A percentile compares a stretch with the other conserved stretches of the same genome.
These are phyloP conservation scores for Chrysolina americana DNA, from an alignment of 2,888 invertebrate species.

Conservation along the genomic window DNA sequence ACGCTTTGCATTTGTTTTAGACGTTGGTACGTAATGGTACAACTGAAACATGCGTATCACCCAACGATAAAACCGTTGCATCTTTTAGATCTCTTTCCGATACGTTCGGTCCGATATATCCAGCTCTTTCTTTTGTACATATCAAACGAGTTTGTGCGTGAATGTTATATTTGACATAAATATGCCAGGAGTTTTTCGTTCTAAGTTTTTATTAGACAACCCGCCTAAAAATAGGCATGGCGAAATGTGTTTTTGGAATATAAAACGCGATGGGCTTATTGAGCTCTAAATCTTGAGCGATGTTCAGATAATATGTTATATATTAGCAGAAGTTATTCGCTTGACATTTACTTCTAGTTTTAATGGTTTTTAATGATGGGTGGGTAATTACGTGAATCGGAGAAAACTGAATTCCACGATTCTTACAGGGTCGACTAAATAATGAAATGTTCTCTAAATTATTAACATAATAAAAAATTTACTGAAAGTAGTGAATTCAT, in stretches of 20 bases:
- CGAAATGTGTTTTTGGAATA: slow-evolving; percentile 19
- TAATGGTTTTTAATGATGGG: slow-evolving; percentile 36
- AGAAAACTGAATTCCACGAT: neutral
- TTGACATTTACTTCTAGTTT: slow-evolving; percentile 52
- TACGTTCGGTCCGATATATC: slow-evolving; percentile 39
- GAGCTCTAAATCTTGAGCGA: slow-evolving; percentile 34
- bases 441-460: neutral
- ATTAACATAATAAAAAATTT: neutral
- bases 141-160: slow-evolving; percentile 38
- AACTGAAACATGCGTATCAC: slow-evolving; percentile 60
- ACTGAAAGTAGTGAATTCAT: neutral
- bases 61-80: slow-evolving; percentile 54
- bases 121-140: slow-evolving; percentile 20
- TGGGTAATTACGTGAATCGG: slow-evolving; percentile 28
- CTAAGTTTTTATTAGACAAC: slow-evolving; percentile 32
- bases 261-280: slow-evolving; percentile 38
- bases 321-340: slow-evolving; percentile 51
- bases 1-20: slow-evolving; percentile 55
- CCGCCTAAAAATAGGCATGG: slow-evolving; percentile 9
- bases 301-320: slow-evolving; percentile 42
- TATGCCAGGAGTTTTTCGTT: slow-evolving; percentile 29
- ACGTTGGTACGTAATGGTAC: slow-evolving; percentile 63
- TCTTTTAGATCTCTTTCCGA: slow-evolving; percentile 52
- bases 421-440: neutral
- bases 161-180: slow-evolving; percentile 39